Conservation (phyloP, 2,797 vertebrate species). For the Lateolabrax maculatus region DNA sequence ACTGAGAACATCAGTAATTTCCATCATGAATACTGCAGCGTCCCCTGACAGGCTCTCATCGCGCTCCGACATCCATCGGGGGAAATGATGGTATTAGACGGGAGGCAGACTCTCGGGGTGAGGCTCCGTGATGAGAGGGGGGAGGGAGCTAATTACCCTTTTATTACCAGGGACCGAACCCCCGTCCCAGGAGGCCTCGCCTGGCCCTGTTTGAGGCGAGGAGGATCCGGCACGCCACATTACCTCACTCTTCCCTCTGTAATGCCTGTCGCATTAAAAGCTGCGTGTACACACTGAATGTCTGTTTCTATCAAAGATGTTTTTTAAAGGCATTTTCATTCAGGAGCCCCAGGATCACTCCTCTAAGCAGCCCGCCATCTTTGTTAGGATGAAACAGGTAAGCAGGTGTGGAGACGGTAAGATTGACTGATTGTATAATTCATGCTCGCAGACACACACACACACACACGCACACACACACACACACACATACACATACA, state of each 20-base stretch:
- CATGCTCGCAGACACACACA: background rate
- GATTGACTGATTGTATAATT: slow-evolving; percentile 4
- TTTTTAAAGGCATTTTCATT: slow-evolving; percentile 25
- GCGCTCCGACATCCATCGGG: slow-evolving; percentile 71
- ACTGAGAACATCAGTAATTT: slow-evolving; percentile 79
- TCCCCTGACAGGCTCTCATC: slow-evolving; percentile 76
- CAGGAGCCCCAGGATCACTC: background rate
- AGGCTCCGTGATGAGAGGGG: slow-evolving; percentile 66
- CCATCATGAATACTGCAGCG: slow-evolving; percentile 72
- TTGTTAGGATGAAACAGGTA: background rate
- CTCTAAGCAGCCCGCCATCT: background rate
- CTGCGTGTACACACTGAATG: background rate
- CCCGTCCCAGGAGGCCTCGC: slow-evolving; percentile 66
- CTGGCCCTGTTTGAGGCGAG: slow-evolving; percentile 72
- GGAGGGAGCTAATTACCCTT: slow-evolving; percentile 79
- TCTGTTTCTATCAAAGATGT: background rate
- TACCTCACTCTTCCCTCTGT: slow-evolving; percentile 46
- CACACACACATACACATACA: too few relatives aligned
- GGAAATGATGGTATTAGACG: slow-evolving; percentile 79
- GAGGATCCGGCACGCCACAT: slow-evolving; percentile 69
- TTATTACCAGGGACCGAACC: slow-evolving; percentile 74
- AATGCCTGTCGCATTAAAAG: slow-evolving; percentile 52
- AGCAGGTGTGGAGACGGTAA: background rate
- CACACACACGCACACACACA: too few relatives aligned
- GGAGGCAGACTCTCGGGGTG: slow-evolving; percentile 69